Evolutionary conservation across 2,888 invertebrate species (phyloP).

Genomic region (Monoplex corrugatus): DNA sequence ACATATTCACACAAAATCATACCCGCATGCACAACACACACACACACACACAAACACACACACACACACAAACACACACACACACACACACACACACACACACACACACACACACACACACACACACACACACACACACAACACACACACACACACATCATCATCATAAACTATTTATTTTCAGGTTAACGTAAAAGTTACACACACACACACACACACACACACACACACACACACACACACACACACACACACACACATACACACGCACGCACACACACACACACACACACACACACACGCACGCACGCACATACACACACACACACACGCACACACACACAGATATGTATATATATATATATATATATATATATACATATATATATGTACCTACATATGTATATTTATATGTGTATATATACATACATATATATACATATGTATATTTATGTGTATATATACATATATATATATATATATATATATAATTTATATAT

Average conservation of each 20-base stretch:
- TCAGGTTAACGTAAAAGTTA: too few relatives aligned
- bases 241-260: background rate
- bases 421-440: background rate
- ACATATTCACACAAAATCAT: background rate
- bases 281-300: slow-evolving; percentile 26
- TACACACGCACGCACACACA: slow-evolving; percentile 17
- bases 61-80: slow-evolving; percentile 26
- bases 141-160: slow-evolving; percentile 14
- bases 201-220: background rate
- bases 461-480: background rate
- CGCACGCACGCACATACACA: slow-evolving; percentile 24
- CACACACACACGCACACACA: background rate
- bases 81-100: slow-evolving; percentile 1
- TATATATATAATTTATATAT: too few relatives aligned
- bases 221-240: background rate
- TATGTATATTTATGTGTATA: background rate
- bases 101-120: background rate
- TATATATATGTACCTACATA: background rate
- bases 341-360: background rate
- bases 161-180: too few relatives aligned
- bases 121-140: slow-evolving; percentile 7
- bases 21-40: background rate
- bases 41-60: slow-evolving; percentile 22
- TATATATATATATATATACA: background rate
- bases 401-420: background rate